These are phyloP conservation scores for Neolamprologus tretocephalus DNA, from an alignment of 2,113 vertebrate species.

Conservation along the genomic window DNA sequence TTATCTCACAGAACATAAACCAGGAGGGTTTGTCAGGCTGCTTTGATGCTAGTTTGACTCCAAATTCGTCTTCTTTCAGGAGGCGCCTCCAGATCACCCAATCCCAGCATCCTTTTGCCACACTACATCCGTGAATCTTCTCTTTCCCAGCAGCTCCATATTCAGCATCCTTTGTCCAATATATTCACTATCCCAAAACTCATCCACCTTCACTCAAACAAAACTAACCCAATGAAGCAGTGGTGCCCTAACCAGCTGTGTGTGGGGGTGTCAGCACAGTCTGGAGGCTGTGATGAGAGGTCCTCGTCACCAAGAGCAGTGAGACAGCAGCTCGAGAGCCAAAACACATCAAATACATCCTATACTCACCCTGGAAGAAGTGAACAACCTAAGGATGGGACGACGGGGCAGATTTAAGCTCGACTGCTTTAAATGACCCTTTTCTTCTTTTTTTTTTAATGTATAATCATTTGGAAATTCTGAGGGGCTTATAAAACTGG, in stretches of 20 bases:
- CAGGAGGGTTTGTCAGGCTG: not conserved
- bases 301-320: not conserved
- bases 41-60: not conserved
- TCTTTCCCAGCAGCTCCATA: not conserved
- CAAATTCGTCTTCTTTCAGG: not conserved
- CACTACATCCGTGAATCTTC: not conserved
- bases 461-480: not conserved
- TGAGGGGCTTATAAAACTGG: not conserved
- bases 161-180: not conserved
- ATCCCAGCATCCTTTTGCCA: not conserved
- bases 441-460: fast-evolving
- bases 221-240: not conserved
- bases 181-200: not conserved
- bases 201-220: not conserved
- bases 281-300: not conserved
- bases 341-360: not conserved
- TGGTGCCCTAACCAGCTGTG: not conserved
- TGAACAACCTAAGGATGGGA: not conserved
- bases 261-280: not conserved
- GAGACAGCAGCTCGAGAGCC: not conserved
- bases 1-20: not conserved
- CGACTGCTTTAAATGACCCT: not conserved
- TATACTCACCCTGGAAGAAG: not conserved
- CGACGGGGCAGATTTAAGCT: not conserved
- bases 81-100: fast-evolving